Percentiles rank a stretch among this genome's conserved stretches.
phyloP scores from a whole-genome alignment of 2,888 invertebrate species.

The Tetragonisca angustula region DNA sequence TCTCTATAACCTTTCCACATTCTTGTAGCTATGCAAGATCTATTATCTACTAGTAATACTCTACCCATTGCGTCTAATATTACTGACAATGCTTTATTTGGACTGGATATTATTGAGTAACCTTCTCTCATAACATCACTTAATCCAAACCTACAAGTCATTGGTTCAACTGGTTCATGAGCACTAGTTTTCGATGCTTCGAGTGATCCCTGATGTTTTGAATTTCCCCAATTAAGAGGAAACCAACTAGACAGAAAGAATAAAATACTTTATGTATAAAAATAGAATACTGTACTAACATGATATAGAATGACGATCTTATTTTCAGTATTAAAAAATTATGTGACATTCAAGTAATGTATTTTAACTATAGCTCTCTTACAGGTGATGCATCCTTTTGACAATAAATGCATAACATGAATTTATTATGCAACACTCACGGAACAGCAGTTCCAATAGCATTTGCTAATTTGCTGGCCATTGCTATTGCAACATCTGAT shows the following conservation, averaged over 20 bases:
- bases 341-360: conserved; percentile 9
- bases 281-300: background rate
- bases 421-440: conserved; percentile 85
- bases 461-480: conserved; percentile 94
- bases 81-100: conserved; percentile 91
- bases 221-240: conserved; percentile 83
- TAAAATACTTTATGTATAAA: background rate
- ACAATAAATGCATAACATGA: conserved; percentile 45
- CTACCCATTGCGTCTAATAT: conserved; percentile 95
- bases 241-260: conserved; percentile 84
- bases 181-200: conserved; percentile 77
- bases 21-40: conserved; percentile 91
- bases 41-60: conserved; percentile 93
- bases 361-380: conserved; percentile 30
- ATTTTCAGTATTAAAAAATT: conserved; percentile 18
- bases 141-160: conserved; percentile 92
- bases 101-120: conserved; percentile 90
- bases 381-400: conserved; percentile 27
- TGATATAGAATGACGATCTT: background rate
- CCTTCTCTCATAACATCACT: conserved; percentile 92
- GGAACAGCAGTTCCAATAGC: conserved; percentile 87
- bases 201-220: conserved; percentile 69
- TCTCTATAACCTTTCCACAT: conserved; percentile 98
- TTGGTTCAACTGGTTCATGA: conserved; percentile 87
- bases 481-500: conserved; percentile 96